A percentile compares a stretch with the other conserved stretches of the same genome.
phyloP scores from a whole-genome alignment of 2,888 invertebrate genomes.

The Trissoscelio sp. region DNA sequence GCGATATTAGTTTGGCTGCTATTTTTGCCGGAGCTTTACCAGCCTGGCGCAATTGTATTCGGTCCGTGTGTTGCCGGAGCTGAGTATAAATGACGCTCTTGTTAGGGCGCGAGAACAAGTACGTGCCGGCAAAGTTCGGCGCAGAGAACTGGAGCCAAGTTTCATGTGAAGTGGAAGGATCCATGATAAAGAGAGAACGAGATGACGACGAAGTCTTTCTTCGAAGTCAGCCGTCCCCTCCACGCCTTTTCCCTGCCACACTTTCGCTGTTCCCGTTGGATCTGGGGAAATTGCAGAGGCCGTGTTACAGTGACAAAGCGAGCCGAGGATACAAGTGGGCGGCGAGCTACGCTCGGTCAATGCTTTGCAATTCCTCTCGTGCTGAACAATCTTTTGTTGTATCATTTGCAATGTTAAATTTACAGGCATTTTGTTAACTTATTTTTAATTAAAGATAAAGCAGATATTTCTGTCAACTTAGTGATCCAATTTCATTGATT shows the following conservation, averaged over 20 bases:
- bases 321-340: slow-evolving; percentile 17
- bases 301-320: slow-evolving; percentile 59
- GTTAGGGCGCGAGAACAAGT: slow-evolving; percentile 61
- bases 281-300: slow-evolving; percentile 51
- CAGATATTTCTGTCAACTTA: too few relatives aligned
- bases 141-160: slow-evolving; percentile 43
- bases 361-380: slow-evolving; percentile 44
- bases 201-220: slow-evolving; percentile 50
- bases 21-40: slow-evolving; percentile 25
- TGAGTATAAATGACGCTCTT: slow-evolving; percentile 63
- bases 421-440: background rate
- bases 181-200: slow-evolving; percentile 61
- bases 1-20: slow-evolving; percentile 43
- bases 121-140: slow-evolving; percentile 58
- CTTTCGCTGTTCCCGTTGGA: slow-evolving; percentile 25
- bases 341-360: slow-evolving; percentile 29
- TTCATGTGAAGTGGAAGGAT: slow-evolving; percentile 55
- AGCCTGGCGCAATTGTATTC: slow-evolving; percentile 40
- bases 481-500: too few relatives aligned
- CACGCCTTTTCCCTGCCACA: slow-evolving; percentile 9
- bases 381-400: slow-evolving; percentile 9
- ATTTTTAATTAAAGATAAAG: too few relatives aligned
- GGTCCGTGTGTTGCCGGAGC: slow-evolving; percentile 32
- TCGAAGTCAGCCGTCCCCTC: slow-evolving; percentile 2
- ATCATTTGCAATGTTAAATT: background rate